Evolutionary conservation across 1,140 invertebrate genomes (phyloP).

Genomic region (Lineus longissimus): DNA sequence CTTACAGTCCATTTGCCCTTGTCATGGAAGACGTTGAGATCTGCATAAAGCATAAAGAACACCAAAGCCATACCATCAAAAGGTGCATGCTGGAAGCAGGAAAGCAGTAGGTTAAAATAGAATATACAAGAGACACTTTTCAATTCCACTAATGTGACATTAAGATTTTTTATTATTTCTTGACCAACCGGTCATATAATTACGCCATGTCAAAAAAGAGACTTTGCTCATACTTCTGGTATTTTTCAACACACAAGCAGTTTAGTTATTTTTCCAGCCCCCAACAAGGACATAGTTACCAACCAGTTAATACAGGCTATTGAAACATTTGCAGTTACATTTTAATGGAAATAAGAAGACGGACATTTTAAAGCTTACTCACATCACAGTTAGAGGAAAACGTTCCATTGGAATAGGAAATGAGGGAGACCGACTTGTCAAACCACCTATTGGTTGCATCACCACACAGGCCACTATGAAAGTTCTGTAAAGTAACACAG

Average conservation of each 20-base stretch:
- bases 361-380: conserved; percentile 22
- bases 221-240: too few relatives aligned
- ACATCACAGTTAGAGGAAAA: conserved; percentile 52
- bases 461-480: conserved; percentile 40
- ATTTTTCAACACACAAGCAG: too few relatives aligned
- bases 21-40: conserved; percentile 23
- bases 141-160: too few relatives aligned
- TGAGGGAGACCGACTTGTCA: conserved; percentile 56
- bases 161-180: too few relatives aligned
- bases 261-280: too few relatives aligned
- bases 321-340: too few relatives aligned
- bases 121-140: background rate
- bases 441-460: conserved; percentile 59
- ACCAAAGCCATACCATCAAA: conserved; percentile 61
- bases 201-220: too few relatives aligned
- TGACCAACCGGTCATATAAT: too few relatives aligned
- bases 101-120: conserved; percentile 1
- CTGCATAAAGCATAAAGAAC: conserved; percentile 42
- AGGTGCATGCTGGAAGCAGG: conserved; percentile 43
- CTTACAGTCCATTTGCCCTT: conserved; percentile 47
- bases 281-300: too few relatives aligned
- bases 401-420: conserved; percentile 58
- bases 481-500: conserved; percentile 29
- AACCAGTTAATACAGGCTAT: too few relatives aligned
- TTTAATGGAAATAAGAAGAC: background rate